These are phyloP conservation scores for Pasiphila rectangulata DNA, from an alignment of 2,888 invertebrate genomes.

Conservation along the genomic window DNA sequence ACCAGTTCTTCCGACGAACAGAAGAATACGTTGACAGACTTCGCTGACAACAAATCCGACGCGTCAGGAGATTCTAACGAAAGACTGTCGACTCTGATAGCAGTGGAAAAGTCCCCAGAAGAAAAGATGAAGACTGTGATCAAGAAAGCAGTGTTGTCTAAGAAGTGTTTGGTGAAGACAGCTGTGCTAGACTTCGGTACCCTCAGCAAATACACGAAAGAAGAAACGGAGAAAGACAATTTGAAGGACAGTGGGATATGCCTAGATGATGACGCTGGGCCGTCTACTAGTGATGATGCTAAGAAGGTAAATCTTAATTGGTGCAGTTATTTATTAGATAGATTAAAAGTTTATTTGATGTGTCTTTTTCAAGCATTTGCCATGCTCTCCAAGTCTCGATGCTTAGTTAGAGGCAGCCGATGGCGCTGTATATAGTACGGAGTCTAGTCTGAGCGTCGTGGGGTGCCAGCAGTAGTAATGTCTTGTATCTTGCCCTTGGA, in stretches of 20 bases:
- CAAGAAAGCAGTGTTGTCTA: conserved; percentile 65
- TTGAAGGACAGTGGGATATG: conserved; percentile 71
- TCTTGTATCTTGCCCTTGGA: no score
- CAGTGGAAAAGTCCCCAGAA: conserved; percentile 65
- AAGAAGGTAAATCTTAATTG: conserved; percentile 59
- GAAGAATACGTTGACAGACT: conserved; percentile 64
- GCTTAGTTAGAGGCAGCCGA: no score
- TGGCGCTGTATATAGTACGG: no score
- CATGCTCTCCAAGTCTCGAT: no score
- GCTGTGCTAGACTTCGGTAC: conserved; percentile 68
- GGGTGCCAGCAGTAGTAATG: no score
- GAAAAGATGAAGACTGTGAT: conserved; percentile 71
- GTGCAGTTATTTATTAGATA: no score
- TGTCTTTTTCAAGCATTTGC: no score
- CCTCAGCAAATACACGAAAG: conserved; percentile 55
- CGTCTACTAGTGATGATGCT: conserved; percentile 51
- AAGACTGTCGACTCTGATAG: conserved; percentile 58
- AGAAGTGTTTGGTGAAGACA: conserved; percentile 64
- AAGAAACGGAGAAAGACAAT: conserved; percentile 57
- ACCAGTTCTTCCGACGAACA: conserved; percentile 78
- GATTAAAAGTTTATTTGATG: no score
- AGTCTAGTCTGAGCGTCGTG: no score
- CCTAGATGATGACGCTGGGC: conserved; percentile 55
- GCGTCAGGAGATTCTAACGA: conserved; percentile 69
- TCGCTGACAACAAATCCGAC: conserved; percentile 69